A percentile compares a stretch with the other conserved stretches of the same genome.
These are phyloP conservation scores for Orgyia antiqua DNA, from an alignment of 2,888 invertebrate genomes.

Conservation along the genomic window DNA sequence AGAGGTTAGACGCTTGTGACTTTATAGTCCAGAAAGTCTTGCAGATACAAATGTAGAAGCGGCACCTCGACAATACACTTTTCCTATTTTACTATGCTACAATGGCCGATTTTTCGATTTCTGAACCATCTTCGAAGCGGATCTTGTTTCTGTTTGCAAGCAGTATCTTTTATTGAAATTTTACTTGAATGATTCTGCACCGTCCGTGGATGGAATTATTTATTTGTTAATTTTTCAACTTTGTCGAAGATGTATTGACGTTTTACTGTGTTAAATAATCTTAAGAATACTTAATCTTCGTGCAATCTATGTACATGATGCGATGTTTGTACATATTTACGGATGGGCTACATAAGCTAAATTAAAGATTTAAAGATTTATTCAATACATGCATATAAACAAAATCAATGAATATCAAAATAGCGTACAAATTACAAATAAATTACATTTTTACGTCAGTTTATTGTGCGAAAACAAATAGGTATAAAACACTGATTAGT, in stretches of 20 bases:
- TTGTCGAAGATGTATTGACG: conserved; percentile 5
- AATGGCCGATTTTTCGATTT: conserved; percentile 26
- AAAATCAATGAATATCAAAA: no score
- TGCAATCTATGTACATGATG: no score
- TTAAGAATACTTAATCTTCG: no score
- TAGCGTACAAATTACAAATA: no score
- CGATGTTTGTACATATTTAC: no score
- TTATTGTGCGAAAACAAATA: no score
- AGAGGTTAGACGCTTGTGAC: conserved; percentile 23
- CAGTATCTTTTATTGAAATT: conserved; percentile 24
- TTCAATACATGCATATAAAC: no score
- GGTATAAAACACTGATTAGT: no score
- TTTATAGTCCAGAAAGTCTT: conserved; percentile 23
- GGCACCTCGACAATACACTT: conserved; percentile 27
- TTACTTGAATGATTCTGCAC: conserved; percentile 11
- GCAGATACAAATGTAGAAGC: conserved; percentile 25
- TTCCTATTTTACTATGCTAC: conserved; percentile 27
- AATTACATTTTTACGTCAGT: no score
- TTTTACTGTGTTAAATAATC: no score
- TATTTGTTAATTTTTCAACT: conserved; percentile 8
- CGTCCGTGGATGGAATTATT: conserved; percentile 8
- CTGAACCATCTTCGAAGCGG: conserved; percentile 9
- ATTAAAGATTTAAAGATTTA: no score
- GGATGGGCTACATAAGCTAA: no score
- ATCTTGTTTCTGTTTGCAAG: conserved; percentile 29